phyloP scores from a whole-genome alignment of 2,113 vertebrate species.

The Oreochromis tanganicae region DNA sequence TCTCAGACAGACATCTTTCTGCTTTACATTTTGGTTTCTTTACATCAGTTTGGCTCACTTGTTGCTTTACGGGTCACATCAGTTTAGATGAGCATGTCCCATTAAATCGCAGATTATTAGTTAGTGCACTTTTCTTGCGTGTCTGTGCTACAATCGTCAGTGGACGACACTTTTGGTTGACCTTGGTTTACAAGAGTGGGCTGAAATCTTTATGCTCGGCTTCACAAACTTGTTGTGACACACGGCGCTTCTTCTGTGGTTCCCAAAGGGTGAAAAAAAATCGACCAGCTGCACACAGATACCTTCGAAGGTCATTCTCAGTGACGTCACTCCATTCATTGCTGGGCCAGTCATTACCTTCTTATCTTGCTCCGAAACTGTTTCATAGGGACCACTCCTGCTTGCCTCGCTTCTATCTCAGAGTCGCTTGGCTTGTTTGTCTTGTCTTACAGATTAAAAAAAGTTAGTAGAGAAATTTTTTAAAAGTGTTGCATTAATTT shows the following conservation, averaged over 20 bases:
- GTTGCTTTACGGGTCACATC: background rate
- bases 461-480: background rate
- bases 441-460: background rate
- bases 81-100: background rate
- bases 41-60: background rate
- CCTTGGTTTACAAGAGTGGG: conserved; percentile 20
- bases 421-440: background rate
- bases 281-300: background rate
- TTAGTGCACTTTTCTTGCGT: background rate
- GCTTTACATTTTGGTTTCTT: background rate
- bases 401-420: background rate
- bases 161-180: conserved; percentile 6
- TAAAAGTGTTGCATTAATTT: background rate
- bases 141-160: background rate
- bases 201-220: conserved; percentile 25
- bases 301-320: background rate
- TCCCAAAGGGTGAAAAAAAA: conserved; percentile 31
- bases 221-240: conserved; percentile 55
- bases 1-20: background rate
- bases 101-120: background rate
- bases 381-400: background rate
- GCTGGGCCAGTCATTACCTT: background rate
- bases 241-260: conserved; percentile 18
- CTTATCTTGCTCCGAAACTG: background rate
- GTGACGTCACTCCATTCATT: background rate